These are phyloP conservation scores for Tenthredo mesomela DNA, from an alignment of 2,888 invertebrate species.

Conservation along the genomic window DNA sequence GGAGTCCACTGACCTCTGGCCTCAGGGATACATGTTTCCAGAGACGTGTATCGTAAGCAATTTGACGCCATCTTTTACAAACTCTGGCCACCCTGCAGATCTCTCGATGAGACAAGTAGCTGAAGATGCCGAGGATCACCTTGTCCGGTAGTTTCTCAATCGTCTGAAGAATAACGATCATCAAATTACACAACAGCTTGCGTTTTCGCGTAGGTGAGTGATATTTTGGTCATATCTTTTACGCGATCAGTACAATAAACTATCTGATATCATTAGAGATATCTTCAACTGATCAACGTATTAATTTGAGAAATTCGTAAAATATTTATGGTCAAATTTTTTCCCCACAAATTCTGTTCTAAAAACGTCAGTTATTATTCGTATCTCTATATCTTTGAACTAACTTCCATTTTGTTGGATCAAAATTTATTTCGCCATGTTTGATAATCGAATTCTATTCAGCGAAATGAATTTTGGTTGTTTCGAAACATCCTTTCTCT, in stretches of 20 bases:
- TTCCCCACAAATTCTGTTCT: too few relatives aligned
- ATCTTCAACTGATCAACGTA: neutral
- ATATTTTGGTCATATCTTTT: neutral
- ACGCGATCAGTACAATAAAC: slow-evolving; percentile 4
- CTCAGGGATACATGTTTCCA: slow-evolving; percentile 98
- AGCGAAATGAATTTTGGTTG: neutral
- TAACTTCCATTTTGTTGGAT: slow-evolving; percentile 20
- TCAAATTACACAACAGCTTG: neutral
- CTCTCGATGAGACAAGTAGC: slow-evolving; percentile 95
- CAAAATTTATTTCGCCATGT: slow-evolving; percentile 5
- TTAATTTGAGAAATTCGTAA: neutral
- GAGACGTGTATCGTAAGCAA: slow-evolving; percentile 96
- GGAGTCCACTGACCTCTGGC: slow-evolving; percentile 97
- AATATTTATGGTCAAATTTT: neutral
- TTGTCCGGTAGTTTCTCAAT: slow-evolving; percentile 99
- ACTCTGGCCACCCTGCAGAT: slow-evolving; percentile 96
- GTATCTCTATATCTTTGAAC: neutral
- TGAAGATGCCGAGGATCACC: slow-evolving; percentile 95
- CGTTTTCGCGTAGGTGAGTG: neutral
- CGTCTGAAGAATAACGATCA: slow-evolving; percentile 83
- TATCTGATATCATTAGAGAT: neutral
- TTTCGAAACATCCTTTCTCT: neutral
- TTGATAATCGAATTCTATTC: neutral
- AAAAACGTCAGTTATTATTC: neutral
- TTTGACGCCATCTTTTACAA: slow-evolving; percentile 96